Conservation (phyloP, 2,797 vertebrate genomes). For the Linurgus olivaceus region DNA sequence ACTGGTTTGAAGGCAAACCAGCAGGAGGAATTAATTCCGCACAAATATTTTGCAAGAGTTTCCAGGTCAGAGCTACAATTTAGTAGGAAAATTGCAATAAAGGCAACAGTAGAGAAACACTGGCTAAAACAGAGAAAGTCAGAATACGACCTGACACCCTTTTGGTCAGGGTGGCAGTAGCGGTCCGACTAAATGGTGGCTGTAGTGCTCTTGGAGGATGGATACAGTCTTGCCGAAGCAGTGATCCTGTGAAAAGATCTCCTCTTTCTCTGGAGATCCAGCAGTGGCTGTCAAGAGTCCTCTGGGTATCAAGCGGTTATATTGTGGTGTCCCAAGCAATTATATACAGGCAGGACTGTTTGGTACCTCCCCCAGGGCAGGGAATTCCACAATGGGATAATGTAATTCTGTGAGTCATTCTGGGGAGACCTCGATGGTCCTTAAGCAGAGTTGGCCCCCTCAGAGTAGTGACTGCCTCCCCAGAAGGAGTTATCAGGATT, state of each 20-base stretch:
- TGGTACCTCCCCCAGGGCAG: background rate
- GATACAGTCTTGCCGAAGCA: accelerated
- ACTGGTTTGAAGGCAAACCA: background rate
- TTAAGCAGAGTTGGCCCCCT: background rate
- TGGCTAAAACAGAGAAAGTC: background rate
- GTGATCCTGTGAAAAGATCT: background rate
- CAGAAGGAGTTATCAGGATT: accelerated
- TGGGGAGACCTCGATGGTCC: background rate
- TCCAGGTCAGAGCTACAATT: background rate
- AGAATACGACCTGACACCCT: background rate
- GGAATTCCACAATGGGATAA: too few species aligned
- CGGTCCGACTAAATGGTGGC: background rate
- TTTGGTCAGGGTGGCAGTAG: background rate
- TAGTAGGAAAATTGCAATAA: background rate
- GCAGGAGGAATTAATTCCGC: background rate
- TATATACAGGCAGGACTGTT: background rate
- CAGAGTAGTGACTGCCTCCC: background rate
- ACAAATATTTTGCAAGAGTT: accelerated
- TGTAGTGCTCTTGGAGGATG: accelerated
- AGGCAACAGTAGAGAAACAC: background rate
- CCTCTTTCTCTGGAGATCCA: background rate
- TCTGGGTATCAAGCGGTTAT: background rate
- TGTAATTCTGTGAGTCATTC: background rate
- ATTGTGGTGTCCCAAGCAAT: background rate
- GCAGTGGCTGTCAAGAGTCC: background rate